phyloP scores from a whole-genome alignment of 64 coral and sea anemone genomes.

The Montipora efflorescens region DNA sequence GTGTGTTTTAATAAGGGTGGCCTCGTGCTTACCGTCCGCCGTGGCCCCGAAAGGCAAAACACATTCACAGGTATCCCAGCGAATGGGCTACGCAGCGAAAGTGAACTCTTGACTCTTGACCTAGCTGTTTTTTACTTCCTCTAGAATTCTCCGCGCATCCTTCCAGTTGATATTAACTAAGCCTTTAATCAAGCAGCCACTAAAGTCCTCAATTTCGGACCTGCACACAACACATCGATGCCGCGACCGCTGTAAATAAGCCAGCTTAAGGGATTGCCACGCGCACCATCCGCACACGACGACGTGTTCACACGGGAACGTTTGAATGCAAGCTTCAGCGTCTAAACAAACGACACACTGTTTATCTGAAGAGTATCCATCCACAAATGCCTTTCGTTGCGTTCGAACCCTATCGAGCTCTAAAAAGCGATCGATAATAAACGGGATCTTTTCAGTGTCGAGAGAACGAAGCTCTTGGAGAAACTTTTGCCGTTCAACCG shows the following conservation, averaged over 20 bases:
- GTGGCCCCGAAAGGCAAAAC: no score
- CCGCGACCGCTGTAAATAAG: constrained; percentile 62
- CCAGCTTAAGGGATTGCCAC: constrained; percentile 85
- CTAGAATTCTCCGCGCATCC: constrained; percentile 85
- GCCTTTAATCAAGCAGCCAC: constrained; percentile 82
- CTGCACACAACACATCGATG: constrained; percentile 91
- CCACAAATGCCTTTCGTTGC: background rate
- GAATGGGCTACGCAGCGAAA: no score
- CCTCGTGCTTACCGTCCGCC: no score
- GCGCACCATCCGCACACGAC: constrained; percentile 92
- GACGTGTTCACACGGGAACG: constrained; percentile 76
- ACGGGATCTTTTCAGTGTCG: constrained; percentile 85
- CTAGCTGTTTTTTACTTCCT: constrained; percentile 56
- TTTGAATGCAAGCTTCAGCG: constrained; percentile 77
- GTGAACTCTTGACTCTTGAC: no score
- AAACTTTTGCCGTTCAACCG: constrained; percentile 54
- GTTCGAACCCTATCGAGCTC: constrained; percentile 60
- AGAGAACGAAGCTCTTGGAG: constrained; percentile 80
- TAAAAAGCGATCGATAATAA: constrained; percentile 87
- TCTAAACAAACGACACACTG: constrained; percentile 81
- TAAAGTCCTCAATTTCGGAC: constrained; percentile 87
- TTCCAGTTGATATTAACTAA: constrained; percentile 87
- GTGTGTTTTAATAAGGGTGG: no score
- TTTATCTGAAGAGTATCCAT: constrained; percentile 28
- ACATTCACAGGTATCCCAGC: no score